Percentiles rank a stretch among this genome's conserved stretches.
Evolutionary conservation across 2,113 vertebrate species (phyloP).

Genomic region (Phalacrocorax pelagicus): DNA sequence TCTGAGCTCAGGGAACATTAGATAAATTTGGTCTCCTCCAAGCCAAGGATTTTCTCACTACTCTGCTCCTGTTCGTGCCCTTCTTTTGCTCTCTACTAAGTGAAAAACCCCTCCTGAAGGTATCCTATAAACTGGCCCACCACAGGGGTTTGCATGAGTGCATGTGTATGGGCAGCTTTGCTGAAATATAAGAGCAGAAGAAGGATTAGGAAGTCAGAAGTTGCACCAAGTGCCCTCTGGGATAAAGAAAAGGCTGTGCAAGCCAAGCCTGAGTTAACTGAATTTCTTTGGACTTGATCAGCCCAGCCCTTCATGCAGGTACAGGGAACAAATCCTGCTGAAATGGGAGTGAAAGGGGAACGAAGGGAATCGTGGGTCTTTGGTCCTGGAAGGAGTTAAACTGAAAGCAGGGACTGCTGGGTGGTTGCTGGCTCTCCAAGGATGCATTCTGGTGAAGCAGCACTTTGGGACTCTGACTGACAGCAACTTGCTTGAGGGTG

Average conservation of each 20-base stretch:
- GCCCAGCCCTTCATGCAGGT: background rate
- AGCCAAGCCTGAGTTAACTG: background rate
- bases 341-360: background rate
- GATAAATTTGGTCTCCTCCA: background rate
- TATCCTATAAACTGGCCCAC: background rate
- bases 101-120: background rate
- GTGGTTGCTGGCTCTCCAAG: background rate
- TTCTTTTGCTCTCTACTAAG: background rate
- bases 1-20: slow-evolving; percentile 24
- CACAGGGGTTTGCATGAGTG: background rate
- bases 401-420: background rate
- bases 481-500: background rate
- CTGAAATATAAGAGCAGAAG: background rate
- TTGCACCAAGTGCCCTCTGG: background rate
- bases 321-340: background rate
- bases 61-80: background rate
- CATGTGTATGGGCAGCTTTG: background rate
- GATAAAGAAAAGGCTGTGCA: background rate
- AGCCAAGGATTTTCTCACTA: slow-evolving; percentile 20
- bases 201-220: background rate
- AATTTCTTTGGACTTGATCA: background rate
- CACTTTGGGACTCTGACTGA: background rate
- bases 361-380: background rate
- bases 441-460: background rate
- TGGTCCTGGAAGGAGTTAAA: background rate